Percentiles rank a stretch among this genome's conserved stretches.
phyloP scores from a whole-genome alignment of 2,113 vertebrate species.

The Bubalus kerabau region DNA sequence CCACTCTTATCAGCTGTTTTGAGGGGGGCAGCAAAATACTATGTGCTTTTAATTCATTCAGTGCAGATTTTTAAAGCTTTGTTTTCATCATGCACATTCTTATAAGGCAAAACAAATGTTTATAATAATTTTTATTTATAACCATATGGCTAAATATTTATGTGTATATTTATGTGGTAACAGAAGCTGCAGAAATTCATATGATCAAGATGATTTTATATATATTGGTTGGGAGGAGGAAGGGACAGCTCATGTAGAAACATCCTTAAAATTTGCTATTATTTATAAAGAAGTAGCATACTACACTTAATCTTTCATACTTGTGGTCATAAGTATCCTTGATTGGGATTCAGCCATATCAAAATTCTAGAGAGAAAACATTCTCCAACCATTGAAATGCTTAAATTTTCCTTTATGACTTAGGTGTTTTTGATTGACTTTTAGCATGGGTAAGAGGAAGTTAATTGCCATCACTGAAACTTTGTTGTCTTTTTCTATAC shows the following conservation, averaged over 20 bases:
- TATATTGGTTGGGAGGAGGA: not conserved
- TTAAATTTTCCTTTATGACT: conserved; percentile 23
- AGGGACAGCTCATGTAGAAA: not conserved
- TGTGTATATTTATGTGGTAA: conserved; percentile 15
- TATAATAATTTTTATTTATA: conserved; percentile 36
- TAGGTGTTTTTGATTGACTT: conserved; percentile 8
- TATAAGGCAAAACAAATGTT: conserved; percentile 22
- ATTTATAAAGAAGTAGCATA: not conserved
- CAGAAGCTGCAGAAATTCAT: conserved; percentile 38
- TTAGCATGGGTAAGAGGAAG: not conserved
- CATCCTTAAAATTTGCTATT: conserved; percentile 43
- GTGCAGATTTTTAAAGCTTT: conserved; percentile 33
- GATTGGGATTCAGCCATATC: not conserved
- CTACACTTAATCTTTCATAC: conserved; percentile 24
- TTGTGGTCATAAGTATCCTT: not conserved
- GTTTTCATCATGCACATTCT: not conserved
- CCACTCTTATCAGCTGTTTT: not conserved
- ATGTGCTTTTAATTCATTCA: conserved; percentile 15
- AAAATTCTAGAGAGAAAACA: conserved; percentile 13
- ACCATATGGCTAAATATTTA: not conserved
- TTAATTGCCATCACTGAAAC: conserved; percentile 34
- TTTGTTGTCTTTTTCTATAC: conserved; percentile 12
- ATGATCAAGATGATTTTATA: conserved; percentile 32
- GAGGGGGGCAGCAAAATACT: not conserved
- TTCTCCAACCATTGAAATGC: not conserved